phyloP scores from a whole-genome alignment of 2,888 invertebrate genomes.

The Chalcosyrphus nemorum region DNA sequence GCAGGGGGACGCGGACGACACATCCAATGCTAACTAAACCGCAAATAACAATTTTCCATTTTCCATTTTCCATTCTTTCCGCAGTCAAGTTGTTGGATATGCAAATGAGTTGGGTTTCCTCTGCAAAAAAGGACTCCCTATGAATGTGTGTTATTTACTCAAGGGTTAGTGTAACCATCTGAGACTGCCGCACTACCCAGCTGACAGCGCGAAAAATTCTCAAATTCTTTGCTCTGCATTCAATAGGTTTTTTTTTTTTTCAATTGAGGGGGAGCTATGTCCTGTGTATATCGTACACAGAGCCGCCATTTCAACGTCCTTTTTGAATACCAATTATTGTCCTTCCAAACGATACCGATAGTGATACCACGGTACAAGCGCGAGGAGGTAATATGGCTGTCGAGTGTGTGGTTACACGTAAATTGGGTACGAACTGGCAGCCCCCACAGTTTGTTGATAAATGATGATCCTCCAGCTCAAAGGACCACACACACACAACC shows the following conservation, averaged over 20 bases:
- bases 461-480: conserved; percentile 54
- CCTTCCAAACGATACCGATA: conserved; percentile 6
- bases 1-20: conserved; percentile 57
- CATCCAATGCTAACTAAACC: conserved; percentile 73
- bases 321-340: conserved; percentile 65
- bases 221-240: conserved; percentile 63
- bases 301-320: conserved; percentile 20
- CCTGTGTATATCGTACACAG: conserved; percentile 20
- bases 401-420: conserved; percentile 40
- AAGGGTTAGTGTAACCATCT: conserved; percentile 70
- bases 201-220: conserved; percentile 58
- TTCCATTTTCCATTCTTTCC: conserved; percentile 70
- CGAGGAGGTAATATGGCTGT: conserved; percentile 3
- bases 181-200: conserved; percentile 51
- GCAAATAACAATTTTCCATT: conserved; percentile 73
- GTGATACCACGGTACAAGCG: too few species aligned
- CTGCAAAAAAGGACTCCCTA: conserved; percentile 12
- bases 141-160: conserved; percentile 61
- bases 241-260: conserved; percentile 51
- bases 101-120: conserved; percentile 63
- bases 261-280: conserved; percentile 46
- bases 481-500: conserved; percentile 61
- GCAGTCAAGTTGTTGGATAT: conserved; percentile 45
- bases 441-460: conserved; percentile 45
- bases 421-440: conserved; percentile 15